phyloP scores from a whole-genome alignment of 2,113 vertebrate genomes.

The Plotosus lineatus region DNA sequence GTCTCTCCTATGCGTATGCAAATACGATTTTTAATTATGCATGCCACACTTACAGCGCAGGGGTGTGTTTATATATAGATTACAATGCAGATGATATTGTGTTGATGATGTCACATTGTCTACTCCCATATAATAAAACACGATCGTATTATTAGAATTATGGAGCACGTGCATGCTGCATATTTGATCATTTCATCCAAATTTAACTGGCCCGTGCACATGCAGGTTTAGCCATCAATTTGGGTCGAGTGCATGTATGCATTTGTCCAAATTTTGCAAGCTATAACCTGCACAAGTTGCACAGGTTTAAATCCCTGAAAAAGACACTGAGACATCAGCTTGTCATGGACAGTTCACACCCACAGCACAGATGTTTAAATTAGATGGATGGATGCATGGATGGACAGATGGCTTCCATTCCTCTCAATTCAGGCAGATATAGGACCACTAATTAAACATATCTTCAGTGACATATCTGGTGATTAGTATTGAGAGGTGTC shows the following conservation, averaged over 20 bases:
- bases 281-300: not conserved
- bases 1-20: not conserved
- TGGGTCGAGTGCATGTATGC: not conserved
- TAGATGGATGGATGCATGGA: not conserved
- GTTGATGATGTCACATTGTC: not conserved
- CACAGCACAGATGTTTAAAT: constrained; percentile 1
- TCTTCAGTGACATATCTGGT: not conserved
- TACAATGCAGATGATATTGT: constrained; percentile 10
- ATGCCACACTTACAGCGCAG: not conserved
- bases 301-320: constrained; percentile 19
- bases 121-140: not conserved
- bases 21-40: constrained; percentile 1
- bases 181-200: not conserved
- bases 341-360: constrained; percentile 38
- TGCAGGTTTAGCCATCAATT: not conserved
- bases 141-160: not conserved
- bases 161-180: not conserved
- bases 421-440: not conserved
- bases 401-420: not conserved
- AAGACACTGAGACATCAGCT: not conserved
- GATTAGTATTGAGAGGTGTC: not conserved
- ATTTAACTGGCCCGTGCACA: not conserved
- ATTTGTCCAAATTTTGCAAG: not conserved
- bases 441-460: not conserved
- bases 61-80: constrained; percentile 3